Evolutionary conservation across 2,888 invertebrate genomes (phyloP).

Genomic region (Paralinhomoeus sp.): DNA sequence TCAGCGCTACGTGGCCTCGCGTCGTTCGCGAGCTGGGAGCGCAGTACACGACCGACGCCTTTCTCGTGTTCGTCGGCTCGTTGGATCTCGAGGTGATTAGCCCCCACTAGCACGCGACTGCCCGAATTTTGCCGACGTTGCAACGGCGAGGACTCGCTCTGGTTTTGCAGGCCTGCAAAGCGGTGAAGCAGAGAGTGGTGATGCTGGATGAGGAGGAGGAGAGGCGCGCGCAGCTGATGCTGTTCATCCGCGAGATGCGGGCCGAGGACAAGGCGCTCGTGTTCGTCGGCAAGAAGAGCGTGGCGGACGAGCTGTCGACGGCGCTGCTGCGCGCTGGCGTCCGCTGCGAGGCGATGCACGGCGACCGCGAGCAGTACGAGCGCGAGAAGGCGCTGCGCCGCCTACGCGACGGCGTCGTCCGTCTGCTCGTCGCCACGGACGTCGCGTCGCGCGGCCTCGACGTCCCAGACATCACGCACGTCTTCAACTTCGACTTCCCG

Average conservation of each 20-base stretch:
- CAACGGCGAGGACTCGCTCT: too few relatives aligned
- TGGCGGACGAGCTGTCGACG: constrained; percentile 57
- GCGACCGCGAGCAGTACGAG: constrained; percentile 53
- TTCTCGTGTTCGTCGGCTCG: constrained; percentile 66
- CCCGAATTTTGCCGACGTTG: too few relatives aligned
- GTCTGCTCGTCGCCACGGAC: constrained; percentile 73
- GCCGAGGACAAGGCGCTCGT: constrained; percentile 61
- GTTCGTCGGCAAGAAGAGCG: constrained; percentile 63
- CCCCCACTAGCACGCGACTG: too few relatives aligned
- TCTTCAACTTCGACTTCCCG: constrained; percentile 77
- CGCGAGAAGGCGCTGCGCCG: constrained; percentile 42
- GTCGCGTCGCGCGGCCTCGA: constrained; percentile 82
- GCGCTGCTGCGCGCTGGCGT: constrained; percentile 49
- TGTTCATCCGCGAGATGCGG: constrained; percentile 47
- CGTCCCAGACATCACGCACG: constrained; percentile 42
- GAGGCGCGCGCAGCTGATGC: constrained; percentile 37
- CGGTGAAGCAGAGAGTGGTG: constrained; percentile 54
- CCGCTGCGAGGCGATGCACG: constrained; percentile 57
- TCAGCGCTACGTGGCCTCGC: constrained; percentile 71
- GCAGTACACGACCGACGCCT: constrained; percentile 63
- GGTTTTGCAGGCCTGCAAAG: constrained; percentile 45
- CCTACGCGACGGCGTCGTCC: constrained; percentile 41
- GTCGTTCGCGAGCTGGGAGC: constrained; percentile 61
- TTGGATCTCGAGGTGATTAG: constrained; percentile 51
- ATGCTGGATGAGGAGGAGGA: constrained; percentile 51